Percentiles rank a stretch among this genome's conserved stretches.
phyloP scores from a whole-genome alignment of 92 coral and sea anemone genomes.

The Parazoanthus atlanticus region DNA sequence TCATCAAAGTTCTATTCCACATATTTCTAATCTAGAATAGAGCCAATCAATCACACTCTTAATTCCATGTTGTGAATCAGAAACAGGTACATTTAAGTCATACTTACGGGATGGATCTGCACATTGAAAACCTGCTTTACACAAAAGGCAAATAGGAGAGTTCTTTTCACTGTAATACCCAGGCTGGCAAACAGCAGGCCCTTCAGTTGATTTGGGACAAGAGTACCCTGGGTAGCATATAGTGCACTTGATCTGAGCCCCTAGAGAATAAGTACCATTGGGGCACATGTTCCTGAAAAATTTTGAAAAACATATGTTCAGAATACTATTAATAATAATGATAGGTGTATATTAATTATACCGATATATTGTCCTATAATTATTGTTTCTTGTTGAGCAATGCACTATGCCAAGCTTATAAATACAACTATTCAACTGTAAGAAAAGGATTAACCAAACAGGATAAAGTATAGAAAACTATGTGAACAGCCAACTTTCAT shows the following conservation, averaged over 20 bases:
- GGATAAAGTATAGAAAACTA: no score
- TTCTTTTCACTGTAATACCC: constrained; percentile 93
- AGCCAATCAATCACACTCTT: no score
- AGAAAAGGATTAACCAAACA: no score
- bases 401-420: no score
- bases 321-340: neutral
- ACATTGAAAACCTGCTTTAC: constrained; percentile 95
- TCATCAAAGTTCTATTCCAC: no score
- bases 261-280: constrained; percentile 96
- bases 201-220: constrained; percentile 73
- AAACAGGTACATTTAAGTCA: neutral
- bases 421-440: no score
- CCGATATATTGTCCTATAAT: no score
- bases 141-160: constrained; percentile 73
- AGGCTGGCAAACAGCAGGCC: constrained; percentile 78
- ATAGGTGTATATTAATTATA: no score
- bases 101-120: constrained; percentile 90
- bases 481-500: no score
- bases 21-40: no score
- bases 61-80: no score
- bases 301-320: neutral
- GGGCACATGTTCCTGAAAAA: constrained; percentile 81
- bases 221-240: constrained; percentile 82
- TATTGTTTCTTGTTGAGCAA: no score
- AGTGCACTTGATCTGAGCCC: constrained; percentile 90